A percentile compares a stretch with the other conserved stretches of the same genome.
These are phyloP conservation scores for Rhinoderma darwinii DNA, from an alignment of 2,113 vertebrate genomes.

Conservation along the genomic window DNA sequence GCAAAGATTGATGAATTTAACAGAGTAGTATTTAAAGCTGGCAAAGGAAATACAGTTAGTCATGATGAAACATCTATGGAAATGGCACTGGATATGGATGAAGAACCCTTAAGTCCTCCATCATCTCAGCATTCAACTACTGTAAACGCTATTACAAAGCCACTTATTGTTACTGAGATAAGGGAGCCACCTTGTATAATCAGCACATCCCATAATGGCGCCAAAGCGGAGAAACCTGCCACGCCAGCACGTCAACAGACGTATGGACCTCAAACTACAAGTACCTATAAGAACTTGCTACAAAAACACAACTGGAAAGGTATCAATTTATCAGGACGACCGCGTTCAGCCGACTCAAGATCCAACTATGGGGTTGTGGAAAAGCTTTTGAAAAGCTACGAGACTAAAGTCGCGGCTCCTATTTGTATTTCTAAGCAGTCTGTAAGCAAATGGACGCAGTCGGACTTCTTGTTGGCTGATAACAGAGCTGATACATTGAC, in stretches of 20 bases:
- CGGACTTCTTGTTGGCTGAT: conserved; percentile 66
- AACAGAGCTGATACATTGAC: conserved; percentile 68
- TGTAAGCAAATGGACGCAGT: conserved; percentile 66
- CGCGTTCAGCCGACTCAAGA: conserved; percentile 86
- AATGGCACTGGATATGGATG: background rate
- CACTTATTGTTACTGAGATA: conserved; percentile 34
- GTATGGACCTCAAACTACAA: conserved; percentile 63
- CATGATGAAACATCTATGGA: conserved; percentile 32
- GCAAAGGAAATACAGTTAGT: conserved; percentile 69
- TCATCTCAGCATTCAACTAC: background rate
- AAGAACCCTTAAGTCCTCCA: background rate
- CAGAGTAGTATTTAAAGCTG: conserved; percentile 88
- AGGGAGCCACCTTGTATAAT: conserved; percentile 60
- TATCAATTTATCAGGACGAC: conserved; percentile 87
- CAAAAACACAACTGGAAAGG: conserved; percentile 88
- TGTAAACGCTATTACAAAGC: background rate
- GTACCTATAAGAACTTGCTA: conserved; percentile 74
- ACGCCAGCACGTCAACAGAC: conserved; percentile 64
- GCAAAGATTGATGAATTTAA: conserved; percentile 94
- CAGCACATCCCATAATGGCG: conserved; percentile 62
- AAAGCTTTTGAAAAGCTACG: conserved; percentile 89
- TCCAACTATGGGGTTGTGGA: conserved; percentile 95
- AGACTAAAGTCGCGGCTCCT: conserved; percentile 73
- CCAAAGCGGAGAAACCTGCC: conserved; percentile 56
- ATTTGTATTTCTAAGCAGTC: conserved; percentile 64